These are phyloP conservation scores for Cephalopterus ornatus DNA, from an alignment of 2,113 vertebrate genomes.

Conservation along the genomic window DNA sequence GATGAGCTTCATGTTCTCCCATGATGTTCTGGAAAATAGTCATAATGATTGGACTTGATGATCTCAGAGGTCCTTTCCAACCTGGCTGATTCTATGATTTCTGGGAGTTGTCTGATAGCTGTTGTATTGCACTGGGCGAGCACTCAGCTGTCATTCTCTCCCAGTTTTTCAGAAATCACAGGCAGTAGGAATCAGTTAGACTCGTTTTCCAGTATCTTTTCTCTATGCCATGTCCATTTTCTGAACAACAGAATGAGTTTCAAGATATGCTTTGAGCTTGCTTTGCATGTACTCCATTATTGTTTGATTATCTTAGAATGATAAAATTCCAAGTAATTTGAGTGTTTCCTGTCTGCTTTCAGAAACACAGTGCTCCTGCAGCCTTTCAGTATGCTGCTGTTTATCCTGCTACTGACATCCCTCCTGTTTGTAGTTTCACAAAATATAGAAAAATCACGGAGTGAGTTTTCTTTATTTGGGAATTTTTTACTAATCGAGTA, in stretches of 20 bases:
- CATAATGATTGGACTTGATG: background rate
- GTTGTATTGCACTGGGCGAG: background rate
- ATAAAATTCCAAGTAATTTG: background rate
- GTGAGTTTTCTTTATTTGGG: background rate
- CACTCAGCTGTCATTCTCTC: background rate
- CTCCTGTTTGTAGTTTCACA: background rate
- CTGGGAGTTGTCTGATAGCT: background rate
- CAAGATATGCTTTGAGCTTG: background rate
- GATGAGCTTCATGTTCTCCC: background rate
- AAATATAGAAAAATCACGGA: background rate
- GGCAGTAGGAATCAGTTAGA: background rate
- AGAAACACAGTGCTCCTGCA: background rate
- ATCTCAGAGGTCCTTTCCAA: no score
- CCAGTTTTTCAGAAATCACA: background rate
- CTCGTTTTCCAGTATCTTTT: background rate
- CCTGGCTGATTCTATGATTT: no score
- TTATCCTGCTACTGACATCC: background rate
- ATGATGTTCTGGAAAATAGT: background rate
- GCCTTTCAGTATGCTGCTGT: background rate
- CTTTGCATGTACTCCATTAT: background rate
- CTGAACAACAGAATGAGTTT: background rate
- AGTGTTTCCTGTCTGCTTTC: background rate
- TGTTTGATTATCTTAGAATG: background rate
- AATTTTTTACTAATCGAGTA: background rate
- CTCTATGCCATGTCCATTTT: background rate